Evolutionary conservation across 2,113 vertebrate species (phyloP).

Genomic region (Butorides virescens): DNA sequence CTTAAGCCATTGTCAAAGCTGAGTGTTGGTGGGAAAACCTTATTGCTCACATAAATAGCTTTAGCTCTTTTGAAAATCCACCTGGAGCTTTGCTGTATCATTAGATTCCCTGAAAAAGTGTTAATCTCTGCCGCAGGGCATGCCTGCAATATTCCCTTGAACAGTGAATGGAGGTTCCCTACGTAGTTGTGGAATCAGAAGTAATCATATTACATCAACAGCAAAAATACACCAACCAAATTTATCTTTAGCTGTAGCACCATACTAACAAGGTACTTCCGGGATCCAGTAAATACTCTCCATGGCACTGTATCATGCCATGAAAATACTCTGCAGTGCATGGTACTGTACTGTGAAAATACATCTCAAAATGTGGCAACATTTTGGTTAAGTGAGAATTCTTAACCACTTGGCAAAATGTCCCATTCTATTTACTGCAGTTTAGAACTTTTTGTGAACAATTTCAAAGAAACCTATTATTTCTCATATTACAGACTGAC

Average conservation of each 20-base stretch:
- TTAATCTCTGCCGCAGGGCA: background rate
- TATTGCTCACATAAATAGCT: background rate
- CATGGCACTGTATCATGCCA: rapidly evolving
- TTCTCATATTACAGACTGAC: background rate
- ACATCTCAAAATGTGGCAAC: background rate
- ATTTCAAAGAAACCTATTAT: background rate
- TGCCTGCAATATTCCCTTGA: background rate
- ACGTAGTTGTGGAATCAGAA: background rate
- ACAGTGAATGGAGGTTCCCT: background rate
- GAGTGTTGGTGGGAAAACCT: background rate
- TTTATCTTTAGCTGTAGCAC: background rate
- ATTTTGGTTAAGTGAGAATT: background rate
- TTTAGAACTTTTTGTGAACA: background rate
- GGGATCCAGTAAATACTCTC: background rate
- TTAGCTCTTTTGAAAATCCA: background rate
- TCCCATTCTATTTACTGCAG: background rate
- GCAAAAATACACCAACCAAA: background rate
- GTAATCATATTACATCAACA: background rate
- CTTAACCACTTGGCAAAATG: background rate
- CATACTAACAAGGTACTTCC: background rate
- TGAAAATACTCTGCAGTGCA: background rate
- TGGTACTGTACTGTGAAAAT: background rate
- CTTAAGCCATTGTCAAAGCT: background rate
- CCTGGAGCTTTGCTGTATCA: background rate
- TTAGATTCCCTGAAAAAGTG: background rate